These are phyloP conservation scores for Pyrocoelia pectoralis DNA, from an alignment of 2,888 invertebrate species.

Conservation along the genomic window DNA sequence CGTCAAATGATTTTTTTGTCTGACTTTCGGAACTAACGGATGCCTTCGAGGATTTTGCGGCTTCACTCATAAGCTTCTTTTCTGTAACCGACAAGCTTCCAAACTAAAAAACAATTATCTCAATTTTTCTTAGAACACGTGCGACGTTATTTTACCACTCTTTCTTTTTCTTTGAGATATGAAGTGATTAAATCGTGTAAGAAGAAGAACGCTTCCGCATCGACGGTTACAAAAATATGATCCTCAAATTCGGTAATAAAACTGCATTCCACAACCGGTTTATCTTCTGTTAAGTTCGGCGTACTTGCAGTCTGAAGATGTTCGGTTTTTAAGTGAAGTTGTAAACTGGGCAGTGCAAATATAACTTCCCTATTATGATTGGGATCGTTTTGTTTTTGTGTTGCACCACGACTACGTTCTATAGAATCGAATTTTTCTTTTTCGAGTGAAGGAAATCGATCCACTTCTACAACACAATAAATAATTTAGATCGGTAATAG, in stretches of 20 bases:
- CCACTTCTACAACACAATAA: constrained; percentile 71
- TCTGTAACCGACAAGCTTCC: constrained; percentile 26
- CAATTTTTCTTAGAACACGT: background rate
- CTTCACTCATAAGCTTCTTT: constrained; percentile 37
- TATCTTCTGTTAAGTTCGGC: constrained; percentile 75
- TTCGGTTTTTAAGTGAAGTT: constrained; percentile 91
- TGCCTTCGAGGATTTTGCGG: constrained; percentile 39
- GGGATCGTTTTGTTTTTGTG: constrained; percentile 75
- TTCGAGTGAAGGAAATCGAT: constrained; percentile 89
- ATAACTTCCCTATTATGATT: constrained; percentile 94
- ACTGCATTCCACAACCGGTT: constrained; percentile 93
- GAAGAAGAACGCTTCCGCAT: constrained; percentile 98
- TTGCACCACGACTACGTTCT: constrained; percentile 64
- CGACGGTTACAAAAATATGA: constrained; percentile 97
- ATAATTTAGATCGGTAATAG: background rate
- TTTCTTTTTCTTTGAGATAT: constrained; percentile 93
- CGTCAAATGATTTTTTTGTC: constrained; percentile 60
- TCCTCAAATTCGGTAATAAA: constrained; percentile 99
- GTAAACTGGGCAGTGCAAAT: constrained; percentile 92
- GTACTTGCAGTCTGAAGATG: constrained; percentile 82
- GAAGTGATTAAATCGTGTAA: constrained; percentile 96
- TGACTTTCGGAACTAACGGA: constrained; percentile 41
- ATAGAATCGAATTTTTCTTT: constrained; percentile 71
- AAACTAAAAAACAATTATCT: constrained; percentile 18
- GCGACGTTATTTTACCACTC: constrained; percentile 67